Conservation (phyloP, 2,113 vertebrate species). For the Progne subis region DNA sequence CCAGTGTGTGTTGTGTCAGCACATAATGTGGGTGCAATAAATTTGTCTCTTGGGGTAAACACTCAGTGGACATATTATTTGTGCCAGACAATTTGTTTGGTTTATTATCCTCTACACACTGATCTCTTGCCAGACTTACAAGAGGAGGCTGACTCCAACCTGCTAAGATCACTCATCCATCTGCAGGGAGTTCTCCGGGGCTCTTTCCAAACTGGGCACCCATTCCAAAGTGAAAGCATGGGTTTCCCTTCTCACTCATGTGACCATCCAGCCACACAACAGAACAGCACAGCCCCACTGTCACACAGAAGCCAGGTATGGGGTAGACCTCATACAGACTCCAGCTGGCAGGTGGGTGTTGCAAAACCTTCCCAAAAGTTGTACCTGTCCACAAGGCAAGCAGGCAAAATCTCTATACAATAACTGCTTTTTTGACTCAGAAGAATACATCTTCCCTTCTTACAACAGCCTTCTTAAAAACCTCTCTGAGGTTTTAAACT, state of each 20-base stretch:
- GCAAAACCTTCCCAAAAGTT: not conserved
- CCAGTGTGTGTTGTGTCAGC: not conserved
- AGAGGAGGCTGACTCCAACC: not conserved
- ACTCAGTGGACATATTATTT: not conserved
- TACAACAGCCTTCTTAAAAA: not conserved
- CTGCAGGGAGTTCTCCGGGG: not conserved
- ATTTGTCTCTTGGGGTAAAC: not conserved
- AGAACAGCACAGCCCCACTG: not conserved
- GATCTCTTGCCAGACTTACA: not conserved
- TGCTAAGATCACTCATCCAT: not conserved
- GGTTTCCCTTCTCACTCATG: not conserved
- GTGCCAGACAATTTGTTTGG: not conserved
- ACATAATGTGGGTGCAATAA: not conserved
- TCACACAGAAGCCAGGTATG: accelerated
- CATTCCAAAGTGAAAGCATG: not conserved
- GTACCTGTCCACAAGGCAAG: not conserved
- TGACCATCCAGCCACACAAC: not conserved
- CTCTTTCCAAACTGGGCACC: not conserved
- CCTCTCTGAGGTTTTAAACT: not conserved
- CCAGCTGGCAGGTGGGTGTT: not conserved
- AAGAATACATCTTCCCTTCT: not conserved
- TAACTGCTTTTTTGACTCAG: not conserved
- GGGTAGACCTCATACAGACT: not conserved
- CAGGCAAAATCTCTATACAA: not conserved
- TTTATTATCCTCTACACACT: not conserved